Evolutionary conservation across 1,140 invertebrate species (phyloP).

Genomic region (Bombus impatiens): DNA sequence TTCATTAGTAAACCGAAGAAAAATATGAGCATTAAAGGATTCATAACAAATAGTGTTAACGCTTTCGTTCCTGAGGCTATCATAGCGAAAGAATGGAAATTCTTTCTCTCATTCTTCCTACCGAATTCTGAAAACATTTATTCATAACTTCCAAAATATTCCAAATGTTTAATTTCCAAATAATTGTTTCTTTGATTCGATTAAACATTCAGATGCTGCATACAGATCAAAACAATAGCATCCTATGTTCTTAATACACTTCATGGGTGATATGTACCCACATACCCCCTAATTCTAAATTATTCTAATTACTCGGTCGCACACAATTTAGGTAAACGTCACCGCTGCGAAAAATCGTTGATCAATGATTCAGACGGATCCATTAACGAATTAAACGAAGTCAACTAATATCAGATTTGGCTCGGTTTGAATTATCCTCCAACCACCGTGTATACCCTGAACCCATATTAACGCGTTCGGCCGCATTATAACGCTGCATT

Average conservation of each 20-base stretch:
- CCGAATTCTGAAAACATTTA: no score
- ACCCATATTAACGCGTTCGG: not conserved
- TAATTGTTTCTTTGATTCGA: not conserved
- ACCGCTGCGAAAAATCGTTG: not conserved
- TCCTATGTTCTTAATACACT: no score
- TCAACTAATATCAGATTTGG: slow-evolving; percentile 1
- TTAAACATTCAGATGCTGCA: not conserved
- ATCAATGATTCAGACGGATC: not conserved
- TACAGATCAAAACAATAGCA: not conserved
- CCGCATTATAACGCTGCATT: slow-evolving; percentile 6
- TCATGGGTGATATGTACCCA: no score
- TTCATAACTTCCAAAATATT: no score
- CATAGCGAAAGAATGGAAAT: no score
- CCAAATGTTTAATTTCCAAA: no score
- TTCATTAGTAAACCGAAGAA: no score
- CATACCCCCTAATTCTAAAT: not conserved
- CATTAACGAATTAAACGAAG: slow-evolving; percentile 29
- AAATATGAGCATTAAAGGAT: no score
- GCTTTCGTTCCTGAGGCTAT: no score
- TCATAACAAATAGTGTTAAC: no score
- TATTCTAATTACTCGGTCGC: not conserved
- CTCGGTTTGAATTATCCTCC: not conserved
- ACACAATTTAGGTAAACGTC: not conserved
- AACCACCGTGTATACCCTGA: no score
- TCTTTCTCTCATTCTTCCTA: no score